Evolutionary conservation across 1,140 invertebrate species (phyloP).

Genomic region (Heterodera carotae): DNA sequence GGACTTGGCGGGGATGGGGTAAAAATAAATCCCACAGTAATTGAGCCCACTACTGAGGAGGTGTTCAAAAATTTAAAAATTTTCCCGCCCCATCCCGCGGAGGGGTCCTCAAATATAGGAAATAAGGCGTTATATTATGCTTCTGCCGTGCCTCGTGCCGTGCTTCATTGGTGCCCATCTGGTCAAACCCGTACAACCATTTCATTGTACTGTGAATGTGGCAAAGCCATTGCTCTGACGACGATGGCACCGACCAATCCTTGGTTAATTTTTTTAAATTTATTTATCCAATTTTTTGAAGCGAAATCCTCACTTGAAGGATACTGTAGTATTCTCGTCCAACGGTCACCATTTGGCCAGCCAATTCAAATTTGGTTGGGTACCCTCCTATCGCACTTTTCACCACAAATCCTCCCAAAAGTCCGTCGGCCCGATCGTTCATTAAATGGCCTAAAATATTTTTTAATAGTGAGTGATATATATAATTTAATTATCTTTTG

Average conservation of each 20-base stretch:
- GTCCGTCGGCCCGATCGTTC: slow-evolving; percentile 60
- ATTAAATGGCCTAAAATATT: slow-evolving; percentile 45
- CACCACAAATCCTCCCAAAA: slow-evolving; percentile 61
- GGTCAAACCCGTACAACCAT: slow-evolving; percentile 62
- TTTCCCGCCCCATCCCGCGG: too few species aligned
- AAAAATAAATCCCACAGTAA: too few species aligned
- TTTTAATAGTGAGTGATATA: not conserved
- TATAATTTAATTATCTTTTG: not conserved
- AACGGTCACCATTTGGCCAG: slow-evolving; percentile 3
- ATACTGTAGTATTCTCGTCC: slow-evolving; percentile 41
- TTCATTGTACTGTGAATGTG: slow-evolving; percentile 62
- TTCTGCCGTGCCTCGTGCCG: slow-evolving; percentile 9
- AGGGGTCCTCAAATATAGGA: too few species aligned
- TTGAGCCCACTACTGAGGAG: too few species aligned
- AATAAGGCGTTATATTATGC: too few species aligned
- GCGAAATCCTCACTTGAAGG: slow-evolving; percentile 31
- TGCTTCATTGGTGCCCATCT: slow-evolving; percentile 30
- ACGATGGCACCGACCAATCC: slow-evolving; percentile 58
- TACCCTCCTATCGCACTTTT: not conserved
- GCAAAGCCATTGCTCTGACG: slow-evolving; percentile 56
- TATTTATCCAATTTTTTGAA: slow-evolving; percentile 9
- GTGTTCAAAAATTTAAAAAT: too few species aligned
- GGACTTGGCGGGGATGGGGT: too few species aligned
- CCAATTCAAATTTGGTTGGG: not conserved
- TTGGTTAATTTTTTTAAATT: slow-evolving; percentile 32